These are phyloP conservation scores for Rhingia campestris DNA, from an alignment of 2,888 invertebrate species.

Conservation along the genomic window DNA sequence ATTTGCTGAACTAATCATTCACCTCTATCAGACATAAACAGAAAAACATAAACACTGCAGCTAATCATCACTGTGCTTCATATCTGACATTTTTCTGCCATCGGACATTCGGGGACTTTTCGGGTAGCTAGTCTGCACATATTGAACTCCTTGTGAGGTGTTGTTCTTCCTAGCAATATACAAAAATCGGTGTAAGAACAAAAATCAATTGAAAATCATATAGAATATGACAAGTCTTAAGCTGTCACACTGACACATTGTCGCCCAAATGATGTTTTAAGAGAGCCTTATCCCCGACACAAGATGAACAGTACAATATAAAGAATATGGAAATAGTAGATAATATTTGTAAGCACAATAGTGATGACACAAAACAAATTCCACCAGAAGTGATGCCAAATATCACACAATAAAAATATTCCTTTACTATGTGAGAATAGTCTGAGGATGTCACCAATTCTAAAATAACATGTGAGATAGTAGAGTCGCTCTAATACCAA, in stretches of 20 bases:
- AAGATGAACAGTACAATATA: too few relatives aligned
- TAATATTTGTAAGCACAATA: background rate
- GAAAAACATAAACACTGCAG: slow-evolving; percentile 32
- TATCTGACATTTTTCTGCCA: slow-evolving; percentile 20
- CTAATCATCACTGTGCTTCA: slow-evolving; percentile 57
- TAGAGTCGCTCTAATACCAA: too few relatives aligned
- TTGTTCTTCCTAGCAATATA: slow-evolving; percentile 18
- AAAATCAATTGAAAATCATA: slow-evolving; percentile 2
- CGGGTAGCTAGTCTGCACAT: background rate
- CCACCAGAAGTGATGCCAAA: background rate
- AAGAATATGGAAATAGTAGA: background rate
- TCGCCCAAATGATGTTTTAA: background rate
- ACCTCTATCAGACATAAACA: background rate
- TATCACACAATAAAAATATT: background rate
- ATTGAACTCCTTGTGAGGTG: slow-evolving; percentile 6
- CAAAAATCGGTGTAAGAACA: background rate
- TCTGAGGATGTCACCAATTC: too few relatives aligned
- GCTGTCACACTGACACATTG: background rate
- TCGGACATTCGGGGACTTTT: background rate
- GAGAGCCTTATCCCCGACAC: too few relatives aligned
- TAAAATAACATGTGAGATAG: too few relatives aligned
- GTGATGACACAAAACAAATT: background rate
- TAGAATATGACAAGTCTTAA: background rate
- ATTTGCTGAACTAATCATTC: slow-evolving; percentile 14
- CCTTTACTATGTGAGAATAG: too few relatives aligned